Evolutionary conservation across 2,113 vertebrate genomes (phyloP).

Genomic region (Macrotus californicus): DNA sequence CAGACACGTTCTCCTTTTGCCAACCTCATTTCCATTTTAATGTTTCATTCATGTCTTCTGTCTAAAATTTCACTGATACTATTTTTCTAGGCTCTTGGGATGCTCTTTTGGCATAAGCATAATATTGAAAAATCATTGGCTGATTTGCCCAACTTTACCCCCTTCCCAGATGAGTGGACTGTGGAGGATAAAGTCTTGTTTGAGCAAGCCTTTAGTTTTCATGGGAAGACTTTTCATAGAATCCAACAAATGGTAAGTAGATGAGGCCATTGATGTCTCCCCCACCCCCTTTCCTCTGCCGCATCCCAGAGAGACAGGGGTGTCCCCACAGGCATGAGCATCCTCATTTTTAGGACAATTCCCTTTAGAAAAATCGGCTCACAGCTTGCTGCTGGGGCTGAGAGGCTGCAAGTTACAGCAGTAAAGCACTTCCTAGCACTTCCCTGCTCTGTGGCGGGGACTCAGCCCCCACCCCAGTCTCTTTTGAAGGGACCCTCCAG

Average conservation of each 20-base stretch:
- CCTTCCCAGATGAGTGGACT: slow-evolving; percentile 97
- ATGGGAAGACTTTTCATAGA: slow-evolving; percentile 96
- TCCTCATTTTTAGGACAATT: neutral
- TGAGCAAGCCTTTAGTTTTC: slow-evolving; percentile 97
- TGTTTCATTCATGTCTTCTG: neutral
- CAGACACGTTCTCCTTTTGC: too few species aligned
- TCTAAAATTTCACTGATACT: slow-evolving; percentile 28
- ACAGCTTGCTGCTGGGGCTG: neutral
- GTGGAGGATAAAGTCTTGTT: slow-evolving; percentile 97
- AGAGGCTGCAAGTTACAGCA: neutral
- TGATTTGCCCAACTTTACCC: slow-evolving; percentile 96
- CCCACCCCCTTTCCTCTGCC: neutral
- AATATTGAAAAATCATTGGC: slow-evolving; percentile 96
- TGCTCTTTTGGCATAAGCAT: slow-evolving; percentile 99
- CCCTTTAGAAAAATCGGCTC: neutral
- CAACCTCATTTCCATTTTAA: neutral
- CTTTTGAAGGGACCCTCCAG: neutral
- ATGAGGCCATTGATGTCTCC: neutral
- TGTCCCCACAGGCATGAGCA: too few species aligned
- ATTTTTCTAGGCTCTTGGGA: slow-evolving; percentile 89
- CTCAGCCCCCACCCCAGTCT: rapidly evolving
- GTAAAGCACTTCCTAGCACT: rapidly evolving
- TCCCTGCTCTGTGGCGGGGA: neutral
- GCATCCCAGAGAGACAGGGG: neutral
- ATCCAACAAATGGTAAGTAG: slow-evolving; percentile 96